Conservation (phyloP, 2,113 vertebrate genomes). For the Paracanthobrama guichenoti region DNA sequence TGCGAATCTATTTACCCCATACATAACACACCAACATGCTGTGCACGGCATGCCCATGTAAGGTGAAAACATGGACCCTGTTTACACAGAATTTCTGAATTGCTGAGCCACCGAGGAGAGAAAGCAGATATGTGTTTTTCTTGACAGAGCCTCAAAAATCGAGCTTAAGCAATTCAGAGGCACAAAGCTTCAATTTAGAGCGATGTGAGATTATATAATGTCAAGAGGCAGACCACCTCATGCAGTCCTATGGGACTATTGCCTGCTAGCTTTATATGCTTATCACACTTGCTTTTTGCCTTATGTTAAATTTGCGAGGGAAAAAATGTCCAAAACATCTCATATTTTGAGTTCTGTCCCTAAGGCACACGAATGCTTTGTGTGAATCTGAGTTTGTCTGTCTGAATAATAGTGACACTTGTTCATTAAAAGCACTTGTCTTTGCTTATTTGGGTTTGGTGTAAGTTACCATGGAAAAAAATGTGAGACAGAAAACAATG, state of each 20-base stretch:
- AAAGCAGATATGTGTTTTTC: conserved; percentile 66
- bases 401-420: conserved; percentile 49
- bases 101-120: conserved; percentile 67
- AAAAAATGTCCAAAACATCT: background rate
- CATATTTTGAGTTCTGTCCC: background rate
- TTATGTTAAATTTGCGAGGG: background rate
- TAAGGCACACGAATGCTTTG: conserved; percentile 1
- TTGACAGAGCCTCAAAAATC: conserved; percentile 10
- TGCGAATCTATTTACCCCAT: conserved; percentile 62
- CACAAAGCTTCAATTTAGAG: conserved; percentile 23
- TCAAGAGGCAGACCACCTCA: background rate
- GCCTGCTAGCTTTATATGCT: background rate
- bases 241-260: background rate
- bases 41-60: conserved; percentile 75
- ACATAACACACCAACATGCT: conserved; percentile 54
- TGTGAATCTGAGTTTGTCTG: conserved; percentile 27
- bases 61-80: conserved; percentile 74
- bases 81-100: conserved; percentile 77
- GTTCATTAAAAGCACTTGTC: conserved; percentile 58
- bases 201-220: background rate
- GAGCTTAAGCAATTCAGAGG: conserved; percentile 23
- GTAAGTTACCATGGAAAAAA: conserved; percentile 61
- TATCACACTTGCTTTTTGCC: background rate
- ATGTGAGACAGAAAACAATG: conserved; percentile 71
- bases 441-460: conserved; percentile 52